Conservation (phyloP, 1,140 invertebrate genomes). For the Eueides isabella region DNA sequence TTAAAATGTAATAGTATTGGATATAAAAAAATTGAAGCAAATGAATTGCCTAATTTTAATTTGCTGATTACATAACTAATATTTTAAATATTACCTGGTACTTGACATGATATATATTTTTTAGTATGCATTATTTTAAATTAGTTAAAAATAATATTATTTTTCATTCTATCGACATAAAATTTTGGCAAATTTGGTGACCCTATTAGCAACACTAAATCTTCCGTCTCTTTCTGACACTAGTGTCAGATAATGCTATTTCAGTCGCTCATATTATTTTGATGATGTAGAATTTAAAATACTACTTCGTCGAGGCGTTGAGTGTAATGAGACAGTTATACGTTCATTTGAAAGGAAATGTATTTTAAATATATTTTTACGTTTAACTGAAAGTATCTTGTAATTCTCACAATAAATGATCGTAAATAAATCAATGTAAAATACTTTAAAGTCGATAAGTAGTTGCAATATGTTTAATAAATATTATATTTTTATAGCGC, state of each 20-base stretch:
- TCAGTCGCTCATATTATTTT: conserved; percentile 19
- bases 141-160: not conserved
- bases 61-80: too few relatives aligned
- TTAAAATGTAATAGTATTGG: too few relatives aligned
- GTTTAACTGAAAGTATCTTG: not conserved
- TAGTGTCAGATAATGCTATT: not conserved
- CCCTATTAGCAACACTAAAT: conserved; percentile 30
- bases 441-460: not conserved
- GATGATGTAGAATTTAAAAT: conserved; percentile 16
- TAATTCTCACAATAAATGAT: not conserved
- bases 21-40: too few relatives aligned
- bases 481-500: conserved; percentile 1
- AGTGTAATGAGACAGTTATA: conserved; percentile 29
- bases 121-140: too few relatives aligned
- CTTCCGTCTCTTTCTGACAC: conserved; percentile 24
- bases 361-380: conserved; percentile 11
- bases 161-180: not conserved
- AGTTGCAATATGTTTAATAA: not conserved
- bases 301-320: conserved; percentile 5
- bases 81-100: too few relatives aligned
- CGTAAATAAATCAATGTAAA: conserved; percentile 1
- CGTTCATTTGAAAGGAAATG: conserved; percentile 4
- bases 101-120: too few relatives aligned
- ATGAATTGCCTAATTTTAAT: too few relatives aligned
- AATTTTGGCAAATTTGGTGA: too few relatives aligned